These are phyloP conservation scores for Acridotheres tristis DNA, from an alignment of 2,797 vertebrate species.

Conservation along the genomic window DNA sequence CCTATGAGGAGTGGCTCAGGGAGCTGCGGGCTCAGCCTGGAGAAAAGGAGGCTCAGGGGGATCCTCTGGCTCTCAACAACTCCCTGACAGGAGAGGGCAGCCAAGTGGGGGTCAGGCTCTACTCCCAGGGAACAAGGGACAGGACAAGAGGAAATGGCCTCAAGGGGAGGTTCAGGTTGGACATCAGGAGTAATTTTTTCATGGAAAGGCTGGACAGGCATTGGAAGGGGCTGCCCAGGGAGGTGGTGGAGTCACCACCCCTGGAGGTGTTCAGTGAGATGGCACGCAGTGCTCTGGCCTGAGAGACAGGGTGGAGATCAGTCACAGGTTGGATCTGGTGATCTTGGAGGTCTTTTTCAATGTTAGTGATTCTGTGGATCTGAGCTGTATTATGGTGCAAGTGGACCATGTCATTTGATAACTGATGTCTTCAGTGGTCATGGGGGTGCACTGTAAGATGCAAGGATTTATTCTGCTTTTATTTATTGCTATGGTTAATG, in stretches of 20 bases:
- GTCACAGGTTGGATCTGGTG: not conserved
- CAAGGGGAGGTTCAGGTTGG: not conserved
- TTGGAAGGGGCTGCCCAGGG: not conserved
- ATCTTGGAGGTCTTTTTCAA: not conserved
- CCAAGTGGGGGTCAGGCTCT: accelerated
- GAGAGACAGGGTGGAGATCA: not conserved
- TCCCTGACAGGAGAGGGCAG: not conserved
- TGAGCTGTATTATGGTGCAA: not conserved
- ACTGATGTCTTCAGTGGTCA: not conserved
- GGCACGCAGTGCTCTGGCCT: not conserved
- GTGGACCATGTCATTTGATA: not conserved
- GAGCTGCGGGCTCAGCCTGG: not conserved
- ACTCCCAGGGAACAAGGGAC: no score
- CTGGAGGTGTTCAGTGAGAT: not conserved
- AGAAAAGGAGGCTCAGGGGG: not conserved
- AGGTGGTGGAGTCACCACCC: not conserved
- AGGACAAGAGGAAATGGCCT: not conserved
- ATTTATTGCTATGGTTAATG: not conserved
- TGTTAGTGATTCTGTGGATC: not conserved
- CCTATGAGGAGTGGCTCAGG: not conserved
- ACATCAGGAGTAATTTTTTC: not conserved
- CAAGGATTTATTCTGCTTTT: not conserved
- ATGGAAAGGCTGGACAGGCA: not conserved
- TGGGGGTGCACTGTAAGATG: not conserved
- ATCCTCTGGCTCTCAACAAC: accelerated